These are phyloP conservation scores for Plusia festucae DNA, from an alignment of 2,888 invertebrate genomes.

Conservation along the genomic window DNA sequence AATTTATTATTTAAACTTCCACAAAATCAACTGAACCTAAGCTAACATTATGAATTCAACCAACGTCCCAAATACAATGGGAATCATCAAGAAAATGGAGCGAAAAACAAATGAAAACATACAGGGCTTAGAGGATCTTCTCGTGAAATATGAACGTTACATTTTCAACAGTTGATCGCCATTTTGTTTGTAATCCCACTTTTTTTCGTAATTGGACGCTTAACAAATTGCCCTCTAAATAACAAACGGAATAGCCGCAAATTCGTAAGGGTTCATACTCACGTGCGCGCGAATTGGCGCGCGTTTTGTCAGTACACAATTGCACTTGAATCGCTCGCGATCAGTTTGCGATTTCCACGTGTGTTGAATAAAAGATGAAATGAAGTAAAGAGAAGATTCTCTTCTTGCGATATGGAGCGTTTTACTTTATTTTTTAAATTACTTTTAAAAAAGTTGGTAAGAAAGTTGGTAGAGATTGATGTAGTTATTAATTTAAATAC, in stretches of 20 bases:
- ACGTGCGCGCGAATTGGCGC: neutral
- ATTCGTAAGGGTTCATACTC: slow-evolving; percentile 22
- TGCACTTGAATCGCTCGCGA: neutral
- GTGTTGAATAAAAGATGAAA: neutral
- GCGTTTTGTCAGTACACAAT: neutral
- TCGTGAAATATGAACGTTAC: slow-evolving; percentile 49
- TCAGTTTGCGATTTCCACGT: neutral
- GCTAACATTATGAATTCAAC: slow-evolving; percentile 38
- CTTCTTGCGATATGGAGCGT: no score
- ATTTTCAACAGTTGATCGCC: slow-evolving; percentile 52
- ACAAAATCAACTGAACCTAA: slow-evolving; percentile 7
- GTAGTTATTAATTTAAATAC: no score
- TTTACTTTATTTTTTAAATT: no score
- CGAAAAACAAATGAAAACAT: slow-evolving; percentile 45
- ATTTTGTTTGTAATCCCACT: slow-evolving; percentile 70
- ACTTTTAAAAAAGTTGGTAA: no score
- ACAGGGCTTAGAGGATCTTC: slow-evolving; percentile 42
- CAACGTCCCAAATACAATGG: slow-evolving; percentile 45
- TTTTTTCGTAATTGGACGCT: slow-evolving; percentile 72
- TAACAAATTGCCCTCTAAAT: slow-evolving; percentile 72
- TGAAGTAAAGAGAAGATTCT: neutral
- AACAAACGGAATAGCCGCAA: slow-evolving; percentile 51
- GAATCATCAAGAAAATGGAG: slow-evolving; percentile 43
- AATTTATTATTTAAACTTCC: slow-evolving; percentile 33
- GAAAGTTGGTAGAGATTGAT: no score